Conservation (phyloP, 2,797 vertebrate genomes). For the Dryobates pubescens region DNA sequence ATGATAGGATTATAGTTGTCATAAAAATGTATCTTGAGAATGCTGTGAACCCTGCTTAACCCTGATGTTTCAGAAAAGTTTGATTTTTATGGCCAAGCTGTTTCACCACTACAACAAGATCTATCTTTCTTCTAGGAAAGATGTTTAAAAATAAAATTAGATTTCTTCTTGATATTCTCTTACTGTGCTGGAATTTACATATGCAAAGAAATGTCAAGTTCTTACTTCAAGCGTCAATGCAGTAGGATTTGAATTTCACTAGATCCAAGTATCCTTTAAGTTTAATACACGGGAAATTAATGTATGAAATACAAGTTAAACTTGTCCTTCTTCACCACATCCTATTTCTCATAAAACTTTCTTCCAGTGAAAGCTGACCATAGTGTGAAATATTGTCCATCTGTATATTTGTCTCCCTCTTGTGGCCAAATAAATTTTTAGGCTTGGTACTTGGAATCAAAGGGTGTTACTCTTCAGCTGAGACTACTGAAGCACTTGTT, state of each 20-base stretch:
- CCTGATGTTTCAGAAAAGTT: constrained; percentile 59
- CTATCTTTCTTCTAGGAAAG: not conserved
- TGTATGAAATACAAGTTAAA: not conserved
- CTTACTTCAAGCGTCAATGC: not conserved
- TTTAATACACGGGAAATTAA: not conserved
- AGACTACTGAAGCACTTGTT: not conserved
- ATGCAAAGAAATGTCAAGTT: not conserved
- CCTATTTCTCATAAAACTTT: not conserved
- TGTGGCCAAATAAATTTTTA: not conserved
- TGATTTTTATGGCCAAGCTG: constrained; percentile 39
- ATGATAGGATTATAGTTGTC: constrained; percentile 55
- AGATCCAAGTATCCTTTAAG: not conserved
- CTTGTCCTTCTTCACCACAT: not conserved
- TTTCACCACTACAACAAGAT: not conserved
- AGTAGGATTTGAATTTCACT: not conserved
- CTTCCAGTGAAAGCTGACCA: not conserved
- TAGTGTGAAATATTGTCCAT: not conserved
- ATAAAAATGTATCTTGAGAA: constrained; percentile 54
- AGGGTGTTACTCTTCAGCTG: not conserved
- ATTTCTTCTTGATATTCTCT: not conserved
- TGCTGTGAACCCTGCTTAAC: constrained; percentile 61
- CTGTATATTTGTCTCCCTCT: constrained; percentile 51
- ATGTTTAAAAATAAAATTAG: not conserved
- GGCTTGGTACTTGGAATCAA: not conserved
- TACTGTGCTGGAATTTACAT: not conserved